phyloP scores from a whole-genome alignment of 2,888 invertebrate species.

The Diabrotica balteata region DNA sequence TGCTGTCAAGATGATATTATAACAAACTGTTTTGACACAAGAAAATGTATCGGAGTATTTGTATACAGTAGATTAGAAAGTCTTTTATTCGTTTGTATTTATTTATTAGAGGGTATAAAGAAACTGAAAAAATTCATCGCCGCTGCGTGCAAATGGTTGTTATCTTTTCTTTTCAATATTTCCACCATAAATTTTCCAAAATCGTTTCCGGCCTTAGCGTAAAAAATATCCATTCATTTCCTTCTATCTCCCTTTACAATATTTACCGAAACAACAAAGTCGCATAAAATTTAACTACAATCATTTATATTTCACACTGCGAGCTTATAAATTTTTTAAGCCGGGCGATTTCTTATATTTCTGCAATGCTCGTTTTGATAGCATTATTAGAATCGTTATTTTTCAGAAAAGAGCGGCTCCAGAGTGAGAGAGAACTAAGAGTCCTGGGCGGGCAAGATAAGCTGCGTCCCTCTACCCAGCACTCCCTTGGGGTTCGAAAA shows the following conservation, averaged over 20 bases:
- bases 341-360: conserved; percentile 49
- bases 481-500: conserved; percentile 40
- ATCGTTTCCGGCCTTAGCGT: too few species aligned
- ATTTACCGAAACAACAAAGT: conserved; percentile 1
- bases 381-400: conserved; percentile 59
- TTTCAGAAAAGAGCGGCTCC: conserved; percentile 46
- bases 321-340: conserved; percentile 46
- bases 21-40: too few species aligned
- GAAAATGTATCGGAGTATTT: too few species aligned
- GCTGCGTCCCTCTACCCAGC: conserved; percentile 49
- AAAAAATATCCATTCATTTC: too few species aligned
- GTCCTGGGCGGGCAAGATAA: conserved; percentile 56
- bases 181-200: too few species aligned
- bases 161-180: too few species aligned
- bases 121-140: too few species aligned
- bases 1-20: too few species aligned
- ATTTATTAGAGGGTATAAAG: too few species aligned
- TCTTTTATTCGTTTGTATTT: too few species aligned
- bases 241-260: neutral
- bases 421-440: conserved; percentile 45
- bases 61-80: too few species aligned
- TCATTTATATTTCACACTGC: conserved; percentile 47
- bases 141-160: too few species aligned
- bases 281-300: conserved; percentile 30
- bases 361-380: conserved; percentile 53